These are phyloP conservation scores for Melanaphis sacchari DNA, from an alignment of 1,140 invertebrate genomes.

Conservation along the genomic window DNA sequence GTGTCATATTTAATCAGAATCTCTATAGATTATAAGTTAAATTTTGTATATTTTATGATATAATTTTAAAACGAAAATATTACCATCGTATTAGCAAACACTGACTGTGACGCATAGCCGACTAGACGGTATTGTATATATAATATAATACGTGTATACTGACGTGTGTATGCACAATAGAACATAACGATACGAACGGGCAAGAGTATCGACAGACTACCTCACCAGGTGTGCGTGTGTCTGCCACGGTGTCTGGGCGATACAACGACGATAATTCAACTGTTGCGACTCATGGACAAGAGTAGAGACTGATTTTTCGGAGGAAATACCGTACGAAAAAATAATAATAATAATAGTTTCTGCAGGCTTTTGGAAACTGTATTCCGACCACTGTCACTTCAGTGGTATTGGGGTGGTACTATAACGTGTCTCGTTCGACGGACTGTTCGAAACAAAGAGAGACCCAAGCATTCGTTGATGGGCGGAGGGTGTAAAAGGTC, in stretches of 20 bases:
- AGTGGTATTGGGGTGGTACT: background rate
- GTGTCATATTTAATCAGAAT: background rate
- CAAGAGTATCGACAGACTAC: background rate
- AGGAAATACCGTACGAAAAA: background rate
- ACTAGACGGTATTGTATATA: conserved; percentile 30
- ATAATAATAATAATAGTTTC: background rate
- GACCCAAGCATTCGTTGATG: background rate
- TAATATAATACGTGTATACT: background rate
- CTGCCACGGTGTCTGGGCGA: background rate
- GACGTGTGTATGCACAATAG: background rate
- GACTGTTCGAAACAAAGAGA: conserved; percentile 18
- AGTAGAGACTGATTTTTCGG: background rate
- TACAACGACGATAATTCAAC: background rate
- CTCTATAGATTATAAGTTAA: background rate
- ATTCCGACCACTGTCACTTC: background rate
- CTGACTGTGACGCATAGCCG: background rate
- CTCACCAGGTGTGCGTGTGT: background rate
- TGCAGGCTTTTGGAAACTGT: background rate
- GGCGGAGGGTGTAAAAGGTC: background rate
- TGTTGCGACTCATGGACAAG: background rate
- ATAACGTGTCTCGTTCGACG: conserved; percentile 1
- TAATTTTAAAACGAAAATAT: background rate
- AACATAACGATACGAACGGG: background rate
- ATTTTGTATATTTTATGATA: background rate
- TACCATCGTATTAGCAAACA: background rate